Conservation (phyloP, 2,113 vertebrate species). For the Epinephelus fuscoguttatus region DNA sequence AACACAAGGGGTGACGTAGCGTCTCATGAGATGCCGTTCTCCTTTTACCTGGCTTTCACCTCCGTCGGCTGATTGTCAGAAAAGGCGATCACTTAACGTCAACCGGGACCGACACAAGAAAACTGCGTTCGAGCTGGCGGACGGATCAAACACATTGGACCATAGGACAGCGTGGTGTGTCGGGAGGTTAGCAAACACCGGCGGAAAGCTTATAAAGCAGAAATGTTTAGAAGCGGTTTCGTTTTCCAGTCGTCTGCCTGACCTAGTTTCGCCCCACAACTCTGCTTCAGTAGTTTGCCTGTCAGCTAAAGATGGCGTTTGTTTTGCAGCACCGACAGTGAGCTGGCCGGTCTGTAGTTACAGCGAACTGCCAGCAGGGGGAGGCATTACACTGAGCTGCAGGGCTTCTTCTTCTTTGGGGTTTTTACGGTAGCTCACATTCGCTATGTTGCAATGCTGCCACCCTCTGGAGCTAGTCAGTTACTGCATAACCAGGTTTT, state of each 20-base stretch:
- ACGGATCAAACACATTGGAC: constrained; percentile 78
- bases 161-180: constrained; percentile 53
- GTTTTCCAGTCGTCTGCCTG: constrained; percentile 59
- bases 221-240: constrained; percentile 20
- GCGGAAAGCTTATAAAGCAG: background rate
- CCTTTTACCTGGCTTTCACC: constrained; percentile 65
- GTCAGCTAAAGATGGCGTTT: constrained; percentile 79
- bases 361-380: constrained; percentile 42
- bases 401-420: background rate
- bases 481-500: too few relatives aligned
- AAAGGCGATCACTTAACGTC: constrained; percentile 59
- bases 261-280: constrained; percentile 69
- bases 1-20: background rate
- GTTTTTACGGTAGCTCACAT: background rate
- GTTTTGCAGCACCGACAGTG: constrained; percentile 57
- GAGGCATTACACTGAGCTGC: background rate
- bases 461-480: background rate
- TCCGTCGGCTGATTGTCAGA: constrained; percentile 37
- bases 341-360: constrained; percentile 27
- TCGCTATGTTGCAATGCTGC: background rate
- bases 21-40: background rate
- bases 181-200: constrained; percentile 14
- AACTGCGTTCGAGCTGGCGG: constrained; percentile 68
- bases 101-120: constrained; percentile 80
- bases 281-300: constrained; percentile 43